phyloP scores from a whole-genome alignment of 2,113 vertebrate genomes.

The Rhinolophus sinicus region DNA sequence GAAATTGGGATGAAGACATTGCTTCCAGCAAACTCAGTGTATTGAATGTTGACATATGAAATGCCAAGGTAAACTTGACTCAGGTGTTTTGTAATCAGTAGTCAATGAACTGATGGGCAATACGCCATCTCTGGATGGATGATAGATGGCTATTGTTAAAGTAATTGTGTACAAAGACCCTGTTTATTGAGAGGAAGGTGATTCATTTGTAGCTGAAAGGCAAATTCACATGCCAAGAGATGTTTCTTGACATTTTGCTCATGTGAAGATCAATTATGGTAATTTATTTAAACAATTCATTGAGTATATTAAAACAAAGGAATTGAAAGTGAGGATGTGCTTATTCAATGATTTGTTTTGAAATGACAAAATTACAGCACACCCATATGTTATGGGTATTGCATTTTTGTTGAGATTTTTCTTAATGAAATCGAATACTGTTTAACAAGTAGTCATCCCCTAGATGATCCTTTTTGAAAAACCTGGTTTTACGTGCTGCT shows the following conservation, averaged over 20 bases:
- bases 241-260: neutral
- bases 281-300: conserved; percentile 37
- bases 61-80: neutral
- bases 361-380: neutral
- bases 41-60: neutral
- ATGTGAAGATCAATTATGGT: conserved; percentile 12
- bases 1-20: neutral
- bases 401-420: neutral
- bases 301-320: conserved; percentile 22
- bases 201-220: conserved; percentile 37
- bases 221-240: conserved; percentile 18
- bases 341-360: neutral
- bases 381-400: neutral
- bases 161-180: neutral
- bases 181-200: conserved; percentile 23
- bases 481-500: neutral
- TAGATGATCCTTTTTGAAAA: neutral
- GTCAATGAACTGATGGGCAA: conserved; percentile 14
- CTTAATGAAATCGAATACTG: neutral
- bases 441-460: neutral
- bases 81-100: conserved; percentile 17
- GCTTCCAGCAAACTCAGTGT: neutral
- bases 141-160: neutral
- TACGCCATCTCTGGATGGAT: neutral
- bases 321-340: neutral